A percentile compares a stretch with the other conserved stretches of the same genome.
Evolutionary conservation across 35 echinoderm and acorn worm species (phyloP).

Genomic region (Chiridota heheva): DNA sequence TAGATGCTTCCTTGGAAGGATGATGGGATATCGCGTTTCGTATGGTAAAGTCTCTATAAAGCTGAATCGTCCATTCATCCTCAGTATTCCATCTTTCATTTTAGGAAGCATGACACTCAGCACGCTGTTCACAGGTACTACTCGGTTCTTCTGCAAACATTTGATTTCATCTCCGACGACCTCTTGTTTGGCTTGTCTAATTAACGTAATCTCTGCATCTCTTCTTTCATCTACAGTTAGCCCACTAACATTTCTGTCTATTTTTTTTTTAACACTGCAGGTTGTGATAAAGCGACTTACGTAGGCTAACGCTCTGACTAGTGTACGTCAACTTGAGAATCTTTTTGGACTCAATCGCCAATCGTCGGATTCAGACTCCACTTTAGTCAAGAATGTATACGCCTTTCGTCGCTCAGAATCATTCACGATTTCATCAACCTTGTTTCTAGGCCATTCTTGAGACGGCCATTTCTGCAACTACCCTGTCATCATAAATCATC

Average conservation of each 20-base stretch:
- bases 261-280: not conserved
- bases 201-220: conserved; percentile 6
- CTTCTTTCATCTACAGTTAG: conserved; percentile 3
- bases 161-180: not conserved
- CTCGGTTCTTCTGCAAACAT: not conserved
- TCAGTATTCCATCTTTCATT: conserved; percentile 23
- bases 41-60: conserved; percentile 20
- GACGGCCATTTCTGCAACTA: too few relatives aligned
- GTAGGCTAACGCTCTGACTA: conserved; percentile 2
- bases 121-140: conserved; percentile 20
- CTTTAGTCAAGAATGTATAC: too few relatives aligned
- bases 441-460: too few relatives aligned
- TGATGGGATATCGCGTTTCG: conserved; percentile 24
- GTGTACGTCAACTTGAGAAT: not conserved
- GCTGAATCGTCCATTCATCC: conserved; percentile 21
- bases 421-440: too few relatives aligned
- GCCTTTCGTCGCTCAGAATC: too few relatives aligned
- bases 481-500: too few relatives aligned
- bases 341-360: conserved; percentile 28
- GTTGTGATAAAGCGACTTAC: conserved; percentile 13
- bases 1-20: conserved; percentile 46
- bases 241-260: not conserved
- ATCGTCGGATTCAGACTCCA: not conserved
- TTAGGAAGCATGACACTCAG: conserved; percentile 24
- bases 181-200: not conserved